These are phyloP conservation scores for Pantherophis guttatus DNA, from an alignment of 2,113 vertebrate species.

Conservation along the genomic window DNA sequence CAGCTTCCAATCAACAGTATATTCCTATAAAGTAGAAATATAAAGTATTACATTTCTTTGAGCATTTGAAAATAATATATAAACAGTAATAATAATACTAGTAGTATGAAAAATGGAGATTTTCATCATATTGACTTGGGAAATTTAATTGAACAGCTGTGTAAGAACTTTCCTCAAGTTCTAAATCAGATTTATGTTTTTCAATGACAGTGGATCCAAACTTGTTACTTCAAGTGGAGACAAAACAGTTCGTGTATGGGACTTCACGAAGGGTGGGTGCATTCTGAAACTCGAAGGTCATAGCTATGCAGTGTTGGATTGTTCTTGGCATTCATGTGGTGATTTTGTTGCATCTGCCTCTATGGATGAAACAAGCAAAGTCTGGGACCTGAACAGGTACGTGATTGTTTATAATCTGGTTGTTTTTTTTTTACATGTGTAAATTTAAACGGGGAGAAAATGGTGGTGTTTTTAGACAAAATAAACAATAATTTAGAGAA, in stretches of 20 bases:
- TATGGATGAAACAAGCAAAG: constrained; percentile 72
- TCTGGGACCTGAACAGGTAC: constrained; percentile 78
- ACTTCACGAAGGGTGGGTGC: constrained; percentile 64
- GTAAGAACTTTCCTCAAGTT: neutral
- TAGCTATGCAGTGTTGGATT: constrained; percentile 66
- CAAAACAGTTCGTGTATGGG: constrained; percentile 71
- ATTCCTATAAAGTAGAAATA: neutral
- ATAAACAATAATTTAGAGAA: neutral
- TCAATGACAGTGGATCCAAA: constrained; percentile 58
- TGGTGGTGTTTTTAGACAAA: accelerated
- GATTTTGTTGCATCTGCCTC: constrained; percentile 84
- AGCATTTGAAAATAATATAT: neutral
- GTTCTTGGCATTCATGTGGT: constrained; percentile 76
- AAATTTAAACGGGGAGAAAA: neutral
- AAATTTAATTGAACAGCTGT: neutral
- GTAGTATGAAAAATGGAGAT: neutral
- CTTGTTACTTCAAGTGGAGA: constrained; percentile 76
- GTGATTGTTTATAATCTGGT: neutral
- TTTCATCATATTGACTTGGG: neutral
- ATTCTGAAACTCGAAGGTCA: constrained; percentile 74
- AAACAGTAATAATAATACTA: neutral
- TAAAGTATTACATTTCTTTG: neutral
- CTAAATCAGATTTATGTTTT: neutral
- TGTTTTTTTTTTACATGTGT: neutral
- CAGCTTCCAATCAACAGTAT: neutral